phyloP scores from a whole-genome alignment of 2,888 invertebrate species.

The Athalia circularis region DNA sequence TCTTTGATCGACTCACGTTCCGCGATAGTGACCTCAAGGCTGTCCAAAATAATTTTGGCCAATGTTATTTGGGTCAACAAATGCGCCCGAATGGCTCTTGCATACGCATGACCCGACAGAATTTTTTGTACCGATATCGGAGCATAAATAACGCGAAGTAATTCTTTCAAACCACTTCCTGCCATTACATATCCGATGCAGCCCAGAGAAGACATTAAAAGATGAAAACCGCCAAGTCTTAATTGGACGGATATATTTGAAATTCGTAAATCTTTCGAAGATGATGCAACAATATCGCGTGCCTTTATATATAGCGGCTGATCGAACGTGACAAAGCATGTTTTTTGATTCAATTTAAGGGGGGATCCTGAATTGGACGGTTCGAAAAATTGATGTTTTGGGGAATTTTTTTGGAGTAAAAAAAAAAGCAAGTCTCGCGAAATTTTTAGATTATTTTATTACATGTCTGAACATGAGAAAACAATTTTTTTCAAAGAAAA shows the following conservation, averaged over 20 bases:
- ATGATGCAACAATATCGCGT: too few species aligned
- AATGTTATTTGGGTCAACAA: conserved; percentile 54
- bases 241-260: too few species aligned
- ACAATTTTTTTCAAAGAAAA: too few species aligned
- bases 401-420: too few species aligned
- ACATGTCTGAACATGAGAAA: too few species aligned
- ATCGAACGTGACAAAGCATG: too few species aligned
- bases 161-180: conserved; percentile 54
- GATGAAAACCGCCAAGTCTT: conserved; percentile 49
- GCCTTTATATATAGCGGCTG: conserved; percentile 59
- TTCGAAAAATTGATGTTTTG: too few species aligned
- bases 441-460: too few species aligned
- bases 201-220: conserved; percentile 52
- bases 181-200: conserved; percentile 55
- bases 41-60: conserved; percentile 47
- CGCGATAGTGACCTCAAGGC: conserved; percentile 47
- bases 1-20: conserved; percentile 46
- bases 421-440: too few species aligned
- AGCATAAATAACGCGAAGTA: conserved; percentile 52
- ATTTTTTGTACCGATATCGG: conserved; percentile 56
- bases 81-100: conserved; percentile 60
- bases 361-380: too few species aligned
- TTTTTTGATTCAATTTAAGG: too few species aligned
- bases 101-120: conserved; percentile 58
- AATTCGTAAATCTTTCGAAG: too few species aligned